Conservation (phyloP, 2,888 invertebrate species). For the Dryomyza anilis region DNA sequence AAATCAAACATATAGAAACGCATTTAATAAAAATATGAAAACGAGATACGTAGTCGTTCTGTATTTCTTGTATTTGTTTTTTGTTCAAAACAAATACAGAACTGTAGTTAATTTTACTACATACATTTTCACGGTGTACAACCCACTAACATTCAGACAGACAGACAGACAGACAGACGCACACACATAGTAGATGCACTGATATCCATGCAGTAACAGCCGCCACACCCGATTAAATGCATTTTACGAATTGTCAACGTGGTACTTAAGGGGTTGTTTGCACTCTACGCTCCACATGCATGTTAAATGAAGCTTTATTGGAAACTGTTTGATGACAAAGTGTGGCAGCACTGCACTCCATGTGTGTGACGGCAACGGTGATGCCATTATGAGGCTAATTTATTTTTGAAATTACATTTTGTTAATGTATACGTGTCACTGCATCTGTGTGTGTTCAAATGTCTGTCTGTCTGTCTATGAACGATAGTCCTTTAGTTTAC, state of each 20-base stretch:
- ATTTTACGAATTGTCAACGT: constrained; percentile 11
- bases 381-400: constrained; percentile 15
- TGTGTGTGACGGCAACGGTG: background rate
- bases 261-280: constrained; percentile 5
- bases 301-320: constrained; percentile 17
- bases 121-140: no score
- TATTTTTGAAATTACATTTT: constrained; percentile 12
- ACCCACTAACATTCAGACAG: background rate
- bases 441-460: background rate
- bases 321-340: constrained; percentile 14
- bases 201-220: background rate
- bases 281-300: constrained; percentile 5
- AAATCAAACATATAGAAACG: no score
- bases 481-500: no score
- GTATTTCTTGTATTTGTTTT: no score
- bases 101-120: no score
- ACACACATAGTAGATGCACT: background rate
- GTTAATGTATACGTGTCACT: background rate
- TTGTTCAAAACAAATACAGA: no score
- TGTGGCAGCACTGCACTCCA: constrained; percentile 6
- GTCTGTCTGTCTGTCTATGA: background rate
- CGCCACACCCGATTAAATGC: constrained; percentile 9
- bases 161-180: background rate
- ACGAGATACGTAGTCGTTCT: no score
- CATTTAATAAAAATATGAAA: no score